phyloP scores from a whole-genome alignment of 2,888 invertebrate genomes.

The Tenthredo amoena region DNA sequence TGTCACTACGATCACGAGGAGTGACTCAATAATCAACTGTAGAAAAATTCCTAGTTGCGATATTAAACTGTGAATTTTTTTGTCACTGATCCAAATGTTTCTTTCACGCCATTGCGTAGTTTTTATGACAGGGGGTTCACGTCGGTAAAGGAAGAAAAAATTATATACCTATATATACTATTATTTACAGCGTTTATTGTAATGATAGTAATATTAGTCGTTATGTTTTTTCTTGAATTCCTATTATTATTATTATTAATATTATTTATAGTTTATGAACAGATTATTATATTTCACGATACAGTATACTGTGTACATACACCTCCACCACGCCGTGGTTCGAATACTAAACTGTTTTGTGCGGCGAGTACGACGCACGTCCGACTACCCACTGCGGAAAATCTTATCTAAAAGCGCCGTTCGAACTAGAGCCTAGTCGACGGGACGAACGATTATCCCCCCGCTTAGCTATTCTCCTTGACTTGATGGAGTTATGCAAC shows the following conservation, averaged over 20 bases:
- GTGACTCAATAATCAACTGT: constrained; percentile 31
- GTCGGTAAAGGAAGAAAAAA: background rate
- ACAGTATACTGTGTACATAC: background rate
- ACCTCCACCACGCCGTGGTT: constrained; percentile 11
- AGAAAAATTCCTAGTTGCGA: background rate
- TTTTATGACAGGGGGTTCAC: constrained; percentile 24
- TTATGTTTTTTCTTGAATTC: background rate
- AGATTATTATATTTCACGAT: background rate
- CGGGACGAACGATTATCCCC: constrained; percentile 21
- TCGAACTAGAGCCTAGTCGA: constrained; percentile 23
- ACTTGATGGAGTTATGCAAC: constrained; percentile 39
- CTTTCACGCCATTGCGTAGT: constrained; percentile 42
- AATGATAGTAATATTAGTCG: background rate
- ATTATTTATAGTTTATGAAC: background rate
- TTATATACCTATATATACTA: background rate
- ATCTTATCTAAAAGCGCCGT: constrained; percentile 26
- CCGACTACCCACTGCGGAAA: constrained; percentile 29
- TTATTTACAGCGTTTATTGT: background rate
- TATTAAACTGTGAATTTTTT: background rate
- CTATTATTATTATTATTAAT: background rate
- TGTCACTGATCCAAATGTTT: constrained; percentile 32
- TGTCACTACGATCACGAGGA: constrained; percentile 43
- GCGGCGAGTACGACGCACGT: constrained; percentile 25
- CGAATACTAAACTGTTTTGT: constrained; percentile 5
- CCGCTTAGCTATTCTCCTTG: constrained; percentile 15